These are phyloP conservation scores for Drosophila neutralis DNA, from an alignment of 2,888 invertebrate genomes.

Conservation along the genomic window DNA sequence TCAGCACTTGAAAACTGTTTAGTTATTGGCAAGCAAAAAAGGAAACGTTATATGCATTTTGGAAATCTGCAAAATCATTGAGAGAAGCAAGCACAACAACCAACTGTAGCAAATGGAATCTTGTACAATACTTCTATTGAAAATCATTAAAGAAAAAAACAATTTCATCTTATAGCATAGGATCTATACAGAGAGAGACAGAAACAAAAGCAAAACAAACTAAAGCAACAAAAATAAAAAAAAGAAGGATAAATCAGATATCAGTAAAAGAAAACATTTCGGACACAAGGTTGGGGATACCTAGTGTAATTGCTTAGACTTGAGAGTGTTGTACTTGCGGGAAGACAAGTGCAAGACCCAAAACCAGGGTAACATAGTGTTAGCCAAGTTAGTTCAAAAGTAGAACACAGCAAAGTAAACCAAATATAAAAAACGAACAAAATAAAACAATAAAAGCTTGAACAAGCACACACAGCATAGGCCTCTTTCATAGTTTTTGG, in stretches of 20 bases:
- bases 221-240: constrained; percentile 8
- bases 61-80: constrained; percentile 77
- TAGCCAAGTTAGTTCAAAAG: constrained; percentile 29
- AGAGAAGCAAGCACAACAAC: constrained; percentile 61
- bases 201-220: constrained; percentile 15
- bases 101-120: constrained; percentile 80
- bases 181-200: constrained; percentile 79
- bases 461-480: constrained; percentile 13
- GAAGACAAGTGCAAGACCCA: constrained; percentile 74
- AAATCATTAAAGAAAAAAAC: constrained; percentile 43
- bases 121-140: constrained; percentile 81
- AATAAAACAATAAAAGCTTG: constrained; percentile 11
- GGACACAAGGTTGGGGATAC: constrained; percentile 82
- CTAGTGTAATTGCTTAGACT: constrained; percentile 83
- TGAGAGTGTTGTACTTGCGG: constrained; percentile 71
- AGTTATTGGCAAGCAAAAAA: constrained; percentile 48
- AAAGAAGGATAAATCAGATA: constrained; percentile 4
- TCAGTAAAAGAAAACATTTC: constrained; percentile 42
- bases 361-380: constrained; percentile 40
- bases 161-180: constrained; percentile 25
- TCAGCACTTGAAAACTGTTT: constrained; percentile 44
- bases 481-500: constrained; percentile 19
- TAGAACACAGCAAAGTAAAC: constrained; percentile 23
- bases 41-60: constrained; percentile 65
- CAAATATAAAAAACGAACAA: constrained; percentile 22